Evolutionary conservation across 2,797 vertebrate genomes (phyloP), one percentile per base, ranked within the genome.

Genomic region (Siniperca undulata): DNA sequence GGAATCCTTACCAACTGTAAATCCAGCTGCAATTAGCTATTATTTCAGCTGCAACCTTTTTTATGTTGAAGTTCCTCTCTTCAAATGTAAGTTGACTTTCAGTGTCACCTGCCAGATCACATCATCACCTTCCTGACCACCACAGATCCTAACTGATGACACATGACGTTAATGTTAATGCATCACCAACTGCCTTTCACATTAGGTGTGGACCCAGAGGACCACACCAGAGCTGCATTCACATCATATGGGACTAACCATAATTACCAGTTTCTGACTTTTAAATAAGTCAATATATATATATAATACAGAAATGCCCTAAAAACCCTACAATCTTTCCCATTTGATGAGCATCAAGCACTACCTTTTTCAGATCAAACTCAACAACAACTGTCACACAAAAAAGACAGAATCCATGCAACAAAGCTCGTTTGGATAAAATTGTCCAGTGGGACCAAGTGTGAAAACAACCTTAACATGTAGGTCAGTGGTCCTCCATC

Each of bases 401-500:
- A 24, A 22, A 67, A 2, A 40, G 0, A 38, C 50, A 5, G 11
- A 34, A 52, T 44, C 27, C 7, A 17, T 1, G 46, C 40, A 69
- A 20, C 34, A 24, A 46, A 66, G 22, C 60, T n/a, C 46, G 8
- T 61, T 20, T 46, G 24, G 46, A 22, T 70, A 7, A 70, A 80
- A 4, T 14, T 48, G 62, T 58, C 14, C 53, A 50, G 19, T 5
- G 34, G 61, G 38, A 53, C 30, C 13, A 9, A 73, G 60, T 73
- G 74, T 76, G 56, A 84, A 80, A 80, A 82, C 0, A 2, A 38
- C 19, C 53, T 17, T 6, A 58, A 60, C 0, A 2, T 5, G 58
- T 12, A 53, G 86, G 80, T 84, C 84, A 82, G 68, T 3, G 40
- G 14, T 62, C 9, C 42, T 70, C 12, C n/a, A 11, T 64, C 14